These are phyloP conservation scores for Subanguina moxae DNA, from an alignment of 1,140 invertebrate genomes.

Conservation along the genomic window DNA sequence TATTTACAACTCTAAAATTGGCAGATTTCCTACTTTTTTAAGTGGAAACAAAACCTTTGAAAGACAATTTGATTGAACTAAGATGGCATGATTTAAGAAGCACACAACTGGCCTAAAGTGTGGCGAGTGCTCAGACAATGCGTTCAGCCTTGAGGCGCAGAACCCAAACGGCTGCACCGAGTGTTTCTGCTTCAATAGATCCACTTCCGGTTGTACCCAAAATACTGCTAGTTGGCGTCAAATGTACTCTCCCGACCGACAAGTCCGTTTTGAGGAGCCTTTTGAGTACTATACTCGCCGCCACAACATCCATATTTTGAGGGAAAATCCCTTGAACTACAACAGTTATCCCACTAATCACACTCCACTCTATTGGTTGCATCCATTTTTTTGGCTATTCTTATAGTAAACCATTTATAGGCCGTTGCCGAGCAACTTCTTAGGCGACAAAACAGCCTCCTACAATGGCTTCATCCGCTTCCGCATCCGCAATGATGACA, in stretches of 20 bases:
- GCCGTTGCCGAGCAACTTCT: conserved; percentile 72
- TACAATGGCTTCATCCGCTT: conserved; percentile 86
- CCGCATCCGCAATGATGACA: conserved; percentile 66
- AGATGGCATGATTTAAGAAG: conserved; percentile 55
- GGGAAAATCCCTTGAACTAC: conserved; percentile 47
- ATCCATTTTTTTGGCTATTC: background rate
- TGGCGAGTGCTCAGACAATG: conserved; percentile 77
- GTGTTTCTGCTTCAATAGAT: conserved; percentile 96
- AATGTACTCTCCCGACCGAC: conserved; percentile 52
- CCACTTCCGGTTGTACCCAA: conserved; percentile 68
- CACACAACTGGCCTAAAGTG: conserved; percentile 76
- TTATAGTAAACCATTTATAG: background rate
- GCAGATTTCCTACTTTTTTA: too few species aligned
- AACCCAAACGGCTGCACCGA: conserved; percentile 89
- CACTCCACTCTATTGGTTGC: conserved; percentile 53
- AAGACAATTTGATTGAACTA: background rate
- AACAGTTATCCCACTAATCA: conserved; percentile 56
- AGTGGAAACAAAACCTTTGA: too few species aligned
- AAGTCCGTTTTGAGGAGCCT: conserved; percentile 47
- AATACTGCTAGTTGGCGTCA: conserved; percentile 50
- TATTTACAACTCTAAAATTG: too few species aligned
- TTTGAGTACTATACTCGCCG: conserved; percentile 47
- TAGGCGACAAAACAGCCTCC: conserved; percentile 80
- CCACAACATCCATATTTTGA: conserved; percentile 49
- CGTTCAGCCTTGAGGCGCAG: conserved; percentile 77